A percentile compares a stretch with the other conserved stretches of the same genome.
These are phyloP conservation scores for Stictocephala bisonia DNA, from an alignment of 2,888 invertebrate genomes.

Conservation along the genomic window DNA sequence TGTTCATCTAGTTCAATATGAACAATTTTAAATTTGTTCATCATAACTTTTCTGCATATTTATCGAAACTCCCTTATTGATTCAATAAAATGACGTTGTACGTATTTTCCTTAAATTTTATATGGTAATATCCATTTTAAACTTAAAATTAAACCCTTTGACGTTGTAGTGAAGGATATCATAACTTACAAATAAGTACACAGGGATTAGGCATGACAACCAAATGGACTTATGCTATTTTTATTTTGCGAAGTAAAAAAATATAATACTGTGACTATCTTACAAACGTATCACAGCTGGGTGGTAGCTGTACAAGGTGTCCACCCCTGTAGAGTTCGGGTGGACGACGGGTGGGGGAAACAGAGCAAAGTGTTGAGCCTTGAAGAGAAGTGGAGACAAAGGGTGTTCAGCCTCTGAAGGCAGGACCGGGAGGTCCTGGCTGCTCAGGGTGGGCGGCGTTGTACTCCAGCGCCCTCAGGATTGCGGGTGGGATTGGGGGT, in stretches of 20 bases:
- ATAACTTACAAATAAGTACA: too few species aligned
- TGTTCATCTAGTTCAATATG: too few species aligned
- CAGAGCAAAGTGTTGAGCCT: background rate
- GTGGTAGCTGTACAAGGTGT: conserved; percentile 21
- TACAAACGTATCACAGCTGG: conserved; percentile 24
- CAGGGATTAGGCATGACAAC: too few species aligned
- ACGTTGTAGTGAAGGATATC: too few species aligned
- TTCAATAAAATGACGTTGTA: too few species aligned
- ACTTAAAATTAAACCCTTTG: too few species aligned
- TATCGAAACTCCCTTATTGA: too few species aligned
- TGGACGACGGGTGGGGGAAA: background rate
- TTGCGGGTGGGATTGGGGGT: conserved; percentile 82
- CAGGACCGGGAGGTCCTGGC: background rate
- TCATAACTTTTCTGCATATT: too few species aligned
- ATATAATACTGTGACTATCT: conserved; percentile 27
- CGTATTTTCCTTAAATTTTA: too few species aligned
- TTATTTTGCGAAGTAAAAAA: conserved; percentile 27
- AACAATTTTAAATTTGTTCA: too few species aligned
- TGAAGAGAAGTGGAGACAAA: background rate
- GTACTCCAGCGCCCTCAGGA: conserved; percentile 75
- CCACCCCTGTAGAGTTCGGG: background rate
- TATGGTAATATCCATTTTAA: too few species aligned
- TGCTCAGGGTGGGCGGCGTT: conserved; percentile 66
- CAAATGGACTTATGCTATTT: conserved; percentile 23
- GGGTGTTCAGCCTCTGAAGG: background rate